These are phyloP conservation scores for Onychomys arenicola DNA, from an alignment of 2,797 vertebrate genomes.

Conservation along the genomic window DNA sequence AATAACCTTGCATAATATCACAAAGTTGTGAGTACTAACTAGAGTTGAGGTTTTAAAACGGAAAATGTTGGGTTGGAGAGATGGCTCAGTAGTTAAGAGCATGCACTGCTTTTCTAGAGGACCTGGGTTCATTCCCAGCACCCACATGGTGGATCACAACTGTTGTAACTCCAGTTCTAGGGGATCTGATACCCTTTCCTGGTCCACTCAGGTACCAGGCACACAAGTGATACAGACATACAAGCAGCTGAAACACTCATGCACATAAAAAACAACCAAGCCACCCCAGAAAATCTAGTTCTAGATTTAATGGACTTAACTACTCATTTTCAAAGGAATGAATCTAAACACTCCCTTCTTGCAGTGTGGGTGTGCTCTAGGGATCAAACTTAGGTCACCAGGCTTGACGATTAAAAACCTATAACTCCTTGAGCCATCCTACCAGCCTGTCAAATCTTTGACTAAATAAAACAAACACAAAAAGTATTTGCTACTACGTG, in stretches of 20 bases:
- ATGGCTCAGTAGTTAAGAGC: background rate
- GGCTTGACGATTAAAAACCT: background rate
- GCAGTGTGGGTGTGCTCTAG: background rate
- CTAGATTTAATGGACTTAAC: background rate
- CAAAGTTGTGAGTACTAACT: background rate
- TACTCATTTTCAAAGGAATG: constrained; percentile 45
- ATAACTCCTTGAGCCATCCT: background rate
- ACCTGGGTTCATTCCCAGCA: background rate
- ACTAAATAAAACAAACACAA: background rate
- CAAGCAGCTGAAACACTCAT: background rate
- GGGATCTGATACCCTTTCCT: background rate
- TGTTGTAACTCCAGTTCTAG: background rate
- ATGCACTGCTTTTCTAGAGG: background rate
- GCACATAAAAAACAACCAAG: background rate
- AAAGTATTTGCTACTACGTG: background rate
- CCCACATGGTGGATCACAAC: background rate
- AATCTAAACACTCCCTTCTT: background rate
- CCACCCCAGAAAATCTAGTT: background rate
- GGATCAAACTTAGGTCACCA: background rate
- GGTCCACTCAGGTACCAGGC: background rate
- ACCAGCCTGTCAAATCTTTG: background rate
- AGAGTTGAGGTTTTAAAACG: constrained; percentile 21
- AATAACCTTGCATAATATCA: constrained; percentile 7
- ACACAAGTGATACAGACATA: background rate
- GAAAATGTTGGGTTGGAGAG: background rate